These are phyloP conservation scores for Lampropteryx suffumata DNA, from an alignment of 2,888 invertebrate species.

Conservation along the genomic window DNA sequence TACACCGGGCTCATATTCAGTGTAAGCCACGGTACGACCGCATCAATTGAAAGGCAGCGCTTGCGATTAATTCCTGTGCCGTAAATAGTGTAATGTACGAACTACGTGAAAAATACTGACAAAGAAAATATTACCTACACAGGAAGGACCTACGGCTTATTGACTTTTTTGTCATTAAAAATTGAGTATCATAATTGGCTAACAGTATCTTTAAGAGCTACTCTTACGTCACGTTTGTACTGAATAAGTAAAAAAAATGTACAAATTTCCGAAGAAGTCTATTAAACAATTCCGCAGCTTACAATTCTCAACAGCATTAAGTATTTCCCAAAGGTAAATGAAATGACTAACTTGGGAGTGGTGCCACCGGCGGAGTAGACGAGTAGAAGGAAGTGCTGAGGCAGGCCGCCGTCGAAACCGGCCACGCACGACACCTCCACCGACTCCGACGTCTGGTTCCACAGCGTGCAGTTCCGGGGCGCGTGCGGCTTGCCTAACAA, in stretches of 20 bases:
- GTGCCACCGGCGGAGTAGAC: slow-evolving; percentile 80
- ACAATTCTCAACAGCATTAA: no score
- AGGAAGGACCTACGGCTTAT: no score
- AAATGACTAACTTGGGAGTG: slow-evolving; percentile 44
- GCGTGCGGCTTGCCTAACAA: slow-evolving; percentile 94
- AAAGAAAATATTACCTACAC: no score
- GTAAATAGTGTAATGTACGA: neutral
- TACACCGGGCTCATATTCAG: slow-evolving; percentile 6
- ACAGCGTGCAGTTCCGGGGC: slow-evolving; percentile 92
- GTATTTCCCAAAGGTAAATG: no score
- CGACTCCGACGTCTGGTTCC: slow-evolving; percentile 92
- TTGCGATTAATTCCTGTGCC: neutral
- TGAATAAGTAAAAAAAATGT: no score
- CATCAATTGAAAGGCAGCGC: neutral
- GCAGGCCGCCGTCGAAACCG: slow-evolving; percentile 94
- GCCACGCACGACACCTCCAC: slow-evolving; percentile 91
- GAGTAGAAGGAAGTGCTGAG: slow-evolving; percentile 93
- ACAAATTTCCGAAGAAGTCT: no score
- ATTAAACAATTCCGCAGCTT: no score
- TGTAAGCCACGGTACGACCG: neutral
- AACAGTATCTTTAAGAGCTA: no score
- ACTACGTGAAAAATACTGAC: neutral
- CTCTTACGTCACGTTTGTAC: no score
- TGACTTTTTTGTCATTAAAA: no score
- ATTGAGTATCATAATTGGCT: no score